phyloP scores from a whole-genome alignment of 2,888 invertebrate species.

The Melanargia galathea region DNA sequence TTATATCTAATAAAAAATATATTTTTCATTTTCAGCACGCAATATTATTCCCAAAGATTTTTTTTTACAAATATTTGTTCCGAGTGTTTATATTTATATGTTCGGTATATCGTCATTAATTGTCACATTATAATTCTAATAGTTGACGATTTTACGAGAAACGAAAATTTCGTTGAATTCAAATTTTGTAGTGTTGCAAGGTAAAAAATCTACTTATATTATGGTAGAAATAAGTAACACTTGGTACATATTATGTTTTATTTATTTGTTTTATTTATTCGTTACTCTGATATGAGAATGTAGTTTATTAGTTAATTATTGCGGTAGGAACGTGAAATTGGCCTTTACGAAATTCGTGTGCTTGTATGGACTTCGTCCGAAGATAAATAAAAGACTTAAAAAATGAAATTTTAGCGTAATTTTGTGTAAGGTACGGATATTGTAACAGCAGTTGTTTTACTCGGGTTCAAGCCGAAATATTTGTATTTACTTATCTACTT shows the following conservation, averaged over 20 bases:
- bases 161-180: not conserved
- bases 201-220: conserved; percentile 29
- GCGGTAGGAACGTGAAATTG: conserved; percentile 55
- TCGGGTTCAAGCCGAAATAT: not conserved
- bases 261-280: conserved; percentile 47
- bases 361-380: conserved; percentile 75
- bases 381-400: conserved; percentile 73
- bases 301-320: conserved; percentile 43
- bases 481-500: too few species aligned
- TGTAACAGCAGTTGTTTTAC: conserved; percentile 22
- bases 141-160: not conserved
- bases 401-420: conserved; percentile 66
- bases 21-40: conserved; percentile 42
- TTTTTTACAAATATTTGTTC: conserved; percentile 35
- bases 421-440: conserved; percentile 27
- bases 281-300: conserved; percentile 36
- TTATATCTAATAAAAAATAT: conserved; percentile 28
- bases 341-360: conserved; percentile 74
- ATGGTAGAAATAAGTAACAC: conserved; percentile 3
- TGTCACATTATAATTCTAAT: not conserved
- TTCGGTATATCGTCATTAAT: not conserved
- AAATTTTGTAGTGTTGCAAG: not conserved
- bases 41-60: conserved; percentile 60
- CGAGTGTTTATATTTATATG: conserved; percentile 1
- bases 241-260: conserved; percentile 20